A percentile compares a stretch with the other conserved stretches of the same genome.
Conservation (phyloP, 2,888 invertebrate genomes). For the Endotricha flammealis region DNA sequence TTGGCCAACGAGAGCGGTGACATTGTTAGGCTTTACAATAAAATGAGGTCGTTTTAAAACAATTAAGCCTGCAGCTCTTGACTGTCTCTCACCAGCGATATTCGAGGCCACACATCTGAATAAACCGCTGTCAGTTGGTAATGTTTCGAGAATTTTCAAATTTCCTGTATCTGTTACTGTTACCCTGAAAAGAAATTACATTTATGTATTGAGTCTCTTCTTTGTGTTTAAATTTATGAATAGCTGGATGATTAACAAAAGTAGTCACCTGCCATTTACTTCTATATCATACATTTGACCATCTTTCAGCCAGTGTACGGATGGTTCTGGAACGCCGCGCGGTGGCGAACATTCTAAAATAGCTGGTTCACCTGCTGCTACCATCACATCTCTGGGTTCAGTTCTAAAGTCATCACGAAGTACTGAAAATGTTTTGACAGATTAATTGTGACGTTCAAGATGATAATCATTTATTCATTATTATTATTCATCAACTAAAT, state of each 20-base stretch:
- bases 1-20: conserved; percentile 89
- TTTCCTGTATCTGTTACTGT: conserved; percentile 93
- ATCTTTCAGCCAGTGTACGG: conserved; percentile 93
- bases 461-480: too few species aligned
- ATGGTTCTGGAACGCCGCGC: conserved; percentile 96
- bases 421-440: conserved; percentile 78
- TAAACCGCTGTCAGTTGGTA: conserved; percentile 92
- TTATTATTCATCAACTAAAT: too few species aligned
- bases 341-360: conserved; percentile 96
- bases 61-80: conserved; percentile 87
- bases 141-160: conserved; percentile 92
- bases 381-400: conserved; percentile 93
- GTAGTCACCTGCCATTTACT: conserved; percentile 80
- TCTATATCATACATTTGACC: conserved; percentile 80
- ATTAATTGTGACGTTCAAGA: too few species aligned
- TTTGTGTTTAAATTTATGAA: too few species aligned
- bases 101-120: conserved; percentile 96
- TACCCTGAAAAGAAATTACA: conserved; percentile 69
- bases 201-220: too few species aligned
- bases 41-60: conserved; percentile 93
- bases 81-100: conserved; percentile 92
- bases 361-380: conserved; percentile 95
- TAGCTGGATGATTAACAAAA: too few species aligned
- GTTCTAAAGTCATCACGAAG: conserved; percentile 96
- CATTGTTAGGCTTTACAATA: conserved; percentile 90